phyloP scores from a whole-genome alignment of 2,797 vertebrate species.

The Helicolenus hilgendorfi region DNA sequence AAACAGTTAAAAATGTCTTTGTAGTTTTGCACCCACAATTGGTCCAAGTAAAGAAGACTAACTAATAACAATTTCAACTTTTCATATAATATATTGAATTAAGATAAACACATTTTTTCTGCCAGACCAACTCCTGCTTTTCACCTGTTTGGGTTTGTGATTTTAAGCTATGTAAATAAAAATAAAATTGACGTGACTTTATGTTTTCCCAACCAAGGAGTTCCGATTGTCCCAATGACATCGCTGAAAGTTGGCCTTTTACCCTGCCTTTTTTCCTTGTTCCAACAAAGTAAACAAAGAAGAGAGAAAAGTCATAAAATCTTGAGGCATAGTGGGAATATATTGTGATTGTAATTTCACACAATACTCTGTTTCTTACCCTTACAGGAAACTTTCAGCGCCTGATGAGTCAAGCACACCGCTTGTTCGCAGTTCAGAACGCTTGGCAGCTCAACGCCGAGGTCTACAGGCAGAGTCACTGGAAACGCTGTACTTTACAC shows the following conservation, averaged over 20 bases:
- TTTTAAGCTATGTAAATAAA: background rate
- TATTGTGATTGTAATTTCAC: background rate
- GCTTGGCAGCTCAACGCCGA: constrained; percentile 84
- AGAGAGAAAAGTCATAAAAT: background rate
- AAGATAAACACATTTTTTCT: background rate
- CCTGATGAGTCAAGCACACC: constrained; percentile 84
- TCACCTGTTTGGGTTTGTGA: background rate
- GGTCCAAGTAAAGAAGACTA: background rate
- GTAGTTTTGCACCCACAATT: background rate
- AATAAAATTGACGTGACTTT: background rate
- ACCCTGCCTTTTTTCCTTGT: background rate
- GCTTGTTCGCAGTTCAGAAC: constrained; percentile 86
- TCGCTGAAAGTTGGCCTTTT: background rate
- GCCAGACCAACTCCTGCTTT: background rate
- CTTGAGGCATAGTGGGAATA: background rate
- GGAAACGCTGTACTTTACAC: constrained; percentile 95
- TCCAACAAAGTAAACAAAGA: background rate
- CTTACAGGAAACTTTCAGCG: constrained; percentile 82
- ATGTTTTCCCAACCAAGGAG: background rate
- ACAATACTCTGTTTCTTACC: background rate
- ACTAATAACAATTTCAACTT: background rate
- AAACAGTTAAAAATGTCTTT: no score
- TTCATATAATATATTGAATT: background rate
- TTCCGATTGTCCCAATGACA: background rate
- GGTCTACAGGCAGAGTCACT: constrained; percentile 89